Evolutionary conservation across 2,113 vertebrate genomes (phyloP), one percentile per base, ranked within the genome.

Genomic region (Romanogobio albipinnatus): DNA sequence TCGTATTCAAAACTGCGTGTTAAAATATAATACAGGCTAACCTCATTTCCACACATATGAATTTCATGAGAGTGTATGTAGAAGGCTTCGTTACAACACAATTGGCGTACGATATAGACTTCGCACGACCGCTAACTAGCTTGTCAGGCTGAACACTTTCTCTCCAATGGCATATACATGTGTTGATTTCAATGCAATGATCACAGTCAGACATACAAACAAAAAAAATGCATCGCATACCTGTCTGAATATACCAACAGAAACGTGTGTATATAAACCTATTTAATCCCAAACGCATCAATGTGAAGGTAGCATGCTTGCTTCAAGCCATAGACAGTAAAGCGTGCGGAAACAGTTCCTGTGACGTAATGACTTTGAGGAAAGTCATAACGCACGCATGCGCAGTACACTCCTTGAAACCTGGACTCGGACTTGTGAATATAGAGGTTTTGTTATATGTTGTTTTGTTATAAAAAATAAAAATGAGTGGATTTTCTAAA

Each of bases 261-360:
- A 39, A 26, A 39, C 29, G 10, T 70, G 0, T 11, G 39, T 39
- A 26, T 3, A 61, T 58, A 26, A 36, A 0, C 39, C 4, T 1
- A 11, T 81, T 24, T 19, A 71, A 59, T 61, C 53, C 49, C 5
- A 45, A 29, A 85, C 2, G n/a, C n/a, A n/a, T 47, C 19, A 17
- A 7, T 24, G 10, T 14, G 17, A 68, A 29, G 14, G 11, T 17
- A 36, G 19, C 33, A 33, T 22, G n/a, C 4, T n/a, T 22, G n/a
- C 4, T n/a, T 17, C 33, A 19, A 53, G n/a, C n/a, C n/a, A n/a
- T n/a, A n/a, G n/a, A n/a, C n/a, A n/a, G n/a, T n/a, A n/a, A n/a
- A n/a, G 10, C 11, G 0, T 53, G 71, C 5, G 10, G 13, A 75
- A 89, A 91, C 86, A 81, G 24, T 26, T 81, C 84, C 76, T 15